Conservation (phyloP, 2,797 vertebrate genomes). For the Mycteria americana region DNA sequence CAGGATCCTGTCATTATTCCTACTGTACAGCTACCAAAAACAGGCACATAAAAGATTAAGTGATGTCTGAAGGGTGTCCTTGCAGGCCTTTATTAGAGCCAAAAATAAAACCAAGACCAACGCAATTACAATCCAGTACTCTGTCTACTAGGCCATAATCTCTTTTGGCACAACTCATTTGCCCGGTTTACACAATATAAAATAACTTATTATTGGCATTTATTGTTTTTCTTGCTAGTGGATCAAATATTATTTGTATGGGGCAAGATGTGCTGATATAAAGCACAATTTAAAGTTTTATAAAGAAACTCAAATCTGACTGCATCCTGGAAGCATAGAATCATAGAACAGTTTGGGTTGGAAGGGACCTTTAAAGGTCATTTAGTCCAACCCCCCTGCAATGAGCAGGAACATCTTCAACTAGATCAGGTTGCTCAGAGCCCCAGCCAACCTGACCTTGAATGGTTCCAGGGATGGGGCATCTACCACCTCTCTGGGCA, state of each 20-base stretch:
- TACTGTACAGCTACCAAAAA: neutral
- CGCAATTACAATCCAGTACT: neutral
- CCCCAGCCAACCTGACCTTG: neutral
- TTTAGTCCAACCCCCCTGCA: neutral
- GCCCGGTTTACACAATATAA: neutral
- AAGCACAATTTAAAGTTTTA: neutral
- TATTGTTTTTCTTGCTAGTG: neutral
- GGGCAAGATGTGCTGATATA: neutral
- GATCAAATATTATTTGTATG: neutral
- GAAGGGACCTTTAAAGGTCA: neutral
- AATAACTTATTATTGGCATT: neutral
- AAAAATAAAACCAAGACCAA: neutral
- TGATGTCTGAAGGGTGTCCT: neutral
- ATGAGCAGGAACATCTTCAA: neutral
- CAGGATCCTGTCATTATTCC: neutral
- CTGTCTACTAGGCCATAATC: neutral
- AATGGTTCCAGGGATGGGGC: neutral
- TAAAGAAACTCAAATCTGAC: neutral
- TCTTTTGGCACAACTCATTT: neutral
- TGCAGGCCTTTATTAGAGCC: neutral
- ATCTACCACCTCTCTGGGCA: neutral
- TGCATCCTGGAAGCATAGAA: neutral
- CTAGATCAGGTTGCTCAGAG: neutral
- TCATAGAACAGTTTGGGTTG: neutral
- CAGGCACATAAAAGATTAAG: neutral